Conservation (phyloP, 1,140 invertebrate genomes). For the Drosophila nebulosa region DNA sequence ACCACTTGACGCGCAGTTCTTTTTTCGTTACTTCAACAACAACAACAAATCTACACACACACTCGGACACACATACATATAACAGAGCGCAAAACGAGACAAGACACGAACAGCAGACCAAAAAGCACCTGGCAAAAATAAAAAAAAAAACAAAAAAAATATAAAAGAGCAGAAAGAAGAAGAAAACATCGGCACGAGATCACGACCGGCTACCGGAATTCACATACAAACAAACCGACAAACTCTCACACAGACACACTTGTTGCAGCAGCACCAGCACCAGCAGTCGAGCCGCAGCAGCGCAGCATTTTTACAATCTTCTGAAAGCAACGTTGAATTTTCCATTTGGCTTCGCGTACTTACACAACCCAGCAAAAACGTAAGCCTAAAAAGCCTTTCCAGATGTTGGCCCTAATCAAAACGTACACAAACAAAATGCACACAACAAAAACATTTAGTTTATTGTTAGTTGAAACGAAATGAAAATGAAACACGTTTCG, state of each 20-base stretch:
- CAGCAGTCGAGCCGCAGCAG: neutral
- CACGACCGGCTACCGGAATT: conserved; percentile 41
- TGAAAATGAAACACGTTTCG: neutral
- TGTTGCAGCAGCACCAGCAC: conserved; percentile 62
- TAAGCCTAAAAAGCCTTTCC: conserved; percentile 23
- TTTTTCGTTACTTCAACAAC: conserved; percentile 68
- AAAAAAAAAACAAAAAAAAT: neutral
- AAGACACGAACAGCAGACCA: conserved; percentile 5
- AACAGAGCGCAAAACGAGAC: conserved; percentile 34
- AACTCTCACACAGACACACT: conserved; percentile 48
- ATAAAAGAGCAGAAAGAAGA: too few relatives aligned
- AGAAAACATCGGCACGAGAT: conserved; percentile 38
- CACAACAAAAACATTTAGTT: neutral
- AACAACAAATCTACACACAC: conserved; percentile 30
- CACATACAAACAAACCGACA: conserved; percentile 22
- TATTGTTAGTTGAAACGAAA: neutral
- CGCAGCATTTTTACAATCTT: conserved; percentile 10
- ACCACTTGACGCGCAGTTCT: conserved; percentile 60
- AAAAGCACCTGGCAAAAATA: conserved; percentile 44
- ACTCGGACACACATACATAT: conserved; percentile 30
- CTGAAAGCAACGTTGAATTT: conserved; percentile 25
- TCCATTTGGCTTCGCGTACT: conserved; percentile 36
- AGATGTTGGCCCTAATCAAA: conserved; percentile 19
- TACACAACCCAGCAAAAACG: conserved; percentile 40
- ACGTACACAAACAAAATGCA: neutral